Evolutionary conservation across 1,140 invertebrate genomes (phyloP).

Genomic region (Polyergus mexicanus): DNA sequence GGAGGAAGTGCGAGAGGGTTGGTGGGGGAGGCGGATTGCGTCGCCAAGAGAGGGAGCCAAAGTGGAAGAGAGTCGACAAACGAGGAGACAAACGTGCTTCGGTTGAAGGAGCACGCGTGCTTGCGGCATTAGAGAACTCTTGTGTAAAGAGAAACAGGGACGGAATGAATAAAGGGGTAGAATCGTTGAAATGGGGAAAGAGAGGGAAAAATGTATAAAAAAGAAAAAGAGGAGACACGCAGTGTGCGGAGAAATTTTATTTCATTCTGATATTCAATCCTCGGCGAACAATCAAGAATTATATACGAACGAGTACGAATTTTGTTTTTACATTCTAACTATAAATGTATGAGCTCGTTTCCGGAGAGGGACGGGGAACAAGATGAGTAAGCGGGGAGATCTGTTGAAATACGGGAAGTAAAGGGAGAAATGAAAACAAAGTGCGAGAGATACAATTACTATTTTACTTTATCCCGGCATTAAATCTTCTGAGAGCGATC

Average conservation of each 20-base stretch:
- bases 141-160: constrained; percentile 3
- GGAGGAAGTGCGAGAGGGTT: constrained; percentile 4
- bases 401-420: constrained; percentile 14
- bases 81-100: constrained; percentile 57
- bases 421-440: not conserved
- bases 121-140: not conserved
- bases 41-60: constrained; percentile 45
- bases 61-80: constrained; percentile 47
- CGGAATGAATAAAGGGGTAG: constrained; percentile 38
- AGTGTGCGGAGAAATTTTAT: constrained; percentile 18
- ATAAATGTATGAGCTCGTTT: not conserved
- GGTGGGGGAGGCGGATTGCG: constrained; percentile 16
- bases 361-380: not conserved
- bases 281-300: constrained; percentile 10
- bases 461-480: constrained; percentile 17
- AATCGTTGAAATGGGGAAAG: constrained; percentile 23
- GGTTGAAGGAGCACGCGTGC: constrained; percentile 51
- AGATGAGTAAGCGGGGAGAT: not conserved
- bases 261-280: constrained; percentile 27
- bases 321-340: constrained; percentile 32
- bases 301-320: not conserved
- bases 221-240: constrained; percentile 15
- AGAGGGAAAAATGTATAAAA: not conserved
- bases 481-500: constrained; percentile 28
- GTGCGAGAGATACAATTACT: constrained; percentile 4